Evolutionary conservation across 2,888 invertebrate species (phyloP).

Genomic region (Agonopterix alstromeriana): DNA sequence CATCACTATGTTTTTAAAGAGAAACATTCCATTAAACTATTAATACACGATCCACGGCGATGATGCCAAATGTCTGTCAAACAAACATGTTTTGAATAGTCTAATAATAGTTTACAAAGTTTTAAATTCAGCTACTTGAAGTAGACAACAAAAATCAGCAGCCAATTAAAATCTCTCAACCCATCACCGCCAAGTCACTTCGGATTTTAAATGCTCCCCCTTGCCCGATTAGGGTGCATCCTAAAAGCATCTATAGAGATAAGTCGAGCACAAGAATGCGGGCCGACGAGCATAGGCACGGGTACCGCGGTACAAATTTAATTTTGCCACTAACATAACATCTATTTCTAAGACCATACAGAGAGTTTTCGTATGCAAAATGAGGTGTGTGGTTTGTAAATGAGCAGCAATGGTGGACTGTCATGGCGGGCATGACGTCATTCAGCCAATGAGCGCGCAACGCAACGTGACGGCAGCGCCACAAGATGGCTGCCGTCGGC

Average conservation of each 20-base stretch:
- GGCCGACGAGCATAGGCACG: constrained; percentile 61
- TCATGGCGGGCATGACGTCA: constrained; percentile 73
- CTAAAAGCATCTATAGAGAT: constrained; percentile 70
- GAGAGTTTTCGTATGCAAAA: constrained; percentile 22
- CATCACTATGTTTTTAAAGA: background rate
- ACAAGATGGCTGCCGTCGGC: constrained; percentile 72
- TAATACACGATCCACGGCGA: background rate
- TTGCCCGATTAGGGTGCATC: constrained; percentile 70
- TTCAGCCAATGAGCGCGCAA: constrained; percentile 65
- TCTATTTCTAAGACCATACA: background rate
- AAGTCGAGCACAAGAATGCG: constrained; percentile 68
- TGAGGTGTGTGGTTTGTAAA: constrained; percentile 32
- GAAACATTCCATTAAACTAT: background rate
- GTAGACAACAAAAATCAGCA: constrained; percentile 49
- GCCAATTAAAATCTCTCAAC: constrained; percentile 64
- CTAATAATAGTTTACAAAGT: background rate
- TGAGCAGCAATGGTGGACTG: constrained; percentile 63
- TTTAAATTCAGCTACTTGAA: constrained; percentile 10
- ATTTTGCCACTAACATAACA: background rate
- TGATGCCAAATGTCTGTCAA: constrained; percentile 5
- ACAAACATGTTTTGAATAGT: background rate
- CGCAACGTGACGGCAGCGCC: constrained; percentile 66
- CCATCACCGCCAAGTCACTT: constrained; percentile 54
- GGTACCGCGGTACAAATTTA: constrained; percentile 36
- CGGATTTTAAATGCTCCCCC: constrained; percentile 61